Evolutionary conservation across 2,888 invertebrate species (phyloP).

Genomic region (Nymphalis c-album): DNA sequence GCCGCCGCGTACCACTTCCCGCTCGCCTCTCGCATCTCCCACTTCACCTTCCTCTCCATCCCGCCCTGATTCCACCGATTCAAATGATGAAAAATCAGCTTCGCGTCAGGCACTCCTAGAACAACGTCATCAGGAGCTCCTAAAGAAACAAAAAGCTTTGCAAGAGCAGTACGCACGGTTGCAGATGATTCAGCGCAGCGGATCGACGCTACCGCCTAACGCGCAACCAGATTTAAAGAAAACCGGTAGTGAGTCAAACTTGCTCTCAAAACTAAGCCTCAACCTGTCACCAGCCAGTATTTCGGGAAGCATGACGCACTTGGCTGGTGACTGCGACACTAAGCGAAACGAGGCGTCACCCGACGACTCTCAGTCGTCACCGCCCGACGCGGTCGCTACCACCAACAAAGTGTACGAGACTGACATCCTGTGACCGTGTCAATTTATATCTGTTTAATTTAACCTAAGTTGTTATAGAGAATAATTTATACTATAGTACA

Average conservation of each 20-base stretch:
- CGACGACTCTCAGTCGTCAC: slow-evolving; percentile 42
- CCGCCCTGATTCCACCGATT: slow-evolving; percentile 80
- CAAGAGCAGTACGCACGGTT: slow-evolving; percentile 95
- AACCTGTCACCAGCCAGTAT: slow-evolving; percentile 79
- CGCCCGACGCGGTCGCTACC: slow-evolving; percentile 71
- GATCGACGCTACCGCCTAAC: slow-evolving; percentile 83
- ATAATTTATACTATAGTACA: slow-evolving; percentile 12
- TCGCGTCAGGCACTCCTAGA: slow-evolving; percentile 88
- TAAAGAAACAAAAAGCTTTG: slow-evolving; percentile 92
- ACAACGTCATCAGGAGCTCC: slow-evolving; percentile 92
- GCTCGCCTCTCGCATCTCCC: slow-evolving; percentile 92
- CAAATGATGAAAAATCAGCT: slow-evolving; percentile 53
- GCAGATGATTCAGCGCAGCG: slow-evolving; percentile 92
- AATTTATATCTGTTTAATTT: slow-evolving; percentile 54
- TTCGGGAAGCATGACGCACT: slow-evolving; percentile 72
- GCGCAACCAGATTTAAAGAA: slow-evolving; percentile 89
- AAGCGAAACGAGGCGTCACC: slow-evolving; percentile 35
- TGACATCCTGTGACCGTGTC: slow-evolving; percentile 91
- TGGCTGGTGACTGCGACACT: slow-evolving; percentile 52
- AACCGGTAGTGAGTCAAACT: slow-evolving; percentile 93
- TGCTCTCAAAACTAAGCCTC: slow-evolving; percentile 90
- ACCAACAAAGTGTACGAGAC: slow-evolving; percentile 94
- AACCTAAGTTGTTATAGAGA: slow-evolving; percentile 31
- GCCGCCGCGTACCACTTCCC: slow-evolving; percentile 94
- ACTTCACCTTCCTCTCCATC: slow-evolving; percentile 83